Evolutionary conservation across 1,140 invertebrate species (phyloP), one percentile per base, ranked within the genome.

Genomic region (Drosophila albomicans): DNA sequence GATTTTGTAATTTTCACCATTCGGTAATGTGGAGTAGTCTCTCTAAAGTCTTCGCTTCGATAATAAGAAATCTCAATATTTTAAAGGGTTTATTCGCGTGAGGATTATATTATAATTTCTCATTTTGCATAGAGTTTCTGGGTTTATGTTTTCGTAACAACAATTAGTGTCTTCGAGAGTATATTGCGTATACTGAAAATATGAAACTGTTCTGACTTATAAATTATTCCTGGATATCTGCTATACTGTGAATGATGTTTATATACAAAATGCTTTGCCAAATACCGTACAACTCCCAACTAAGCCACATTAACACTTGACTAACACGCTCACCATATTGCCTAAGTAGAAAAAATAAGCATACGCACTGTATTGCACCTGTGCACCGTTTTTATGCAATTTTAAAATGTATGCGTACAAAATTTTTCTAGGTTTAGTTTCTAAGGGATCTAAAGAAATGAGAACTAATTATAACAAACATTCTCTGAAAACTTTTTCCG

Each of bases 201-300:
- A 20, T 20, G 2, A 3, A 20, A 20, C 20, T 25, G 20, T 3
- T 4, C 20, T 25, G 20, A 25, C 20, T 25, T 25, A 3, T 25
- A 25, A 6, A 32, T 86, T 81, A 59, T 54, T 77, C 25, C 8
- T 67, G 68, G 61, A 41, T 61, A 76, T 46, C 57, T 79, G 46
- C 57, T 79, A 41, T 43, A 67, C 75, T 64, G 48, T 72, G 79
- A 82, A 76, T 79, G 76, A 70, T 73, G 48, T 48, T 63, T 67
- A 88, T 68, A 81, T 65, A 72, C 58, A 72, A 68, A 86, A 77
- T 87, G 80, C 73, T 78, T 72, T 87, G 82, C 82, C 82, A 84
- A 84, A 84, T 80, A 87, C 84, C 82, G 82, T 87, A 87, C 62
- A 87, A 87, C 82, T 84, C 77, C 82, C 82, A 87, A 87, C 79